These are phyloP conservation scores for Caenorhabditis parvicauda DNA, from an alignment of 2,888 invertebrate species.

Conservation along the genomic window DNA sequence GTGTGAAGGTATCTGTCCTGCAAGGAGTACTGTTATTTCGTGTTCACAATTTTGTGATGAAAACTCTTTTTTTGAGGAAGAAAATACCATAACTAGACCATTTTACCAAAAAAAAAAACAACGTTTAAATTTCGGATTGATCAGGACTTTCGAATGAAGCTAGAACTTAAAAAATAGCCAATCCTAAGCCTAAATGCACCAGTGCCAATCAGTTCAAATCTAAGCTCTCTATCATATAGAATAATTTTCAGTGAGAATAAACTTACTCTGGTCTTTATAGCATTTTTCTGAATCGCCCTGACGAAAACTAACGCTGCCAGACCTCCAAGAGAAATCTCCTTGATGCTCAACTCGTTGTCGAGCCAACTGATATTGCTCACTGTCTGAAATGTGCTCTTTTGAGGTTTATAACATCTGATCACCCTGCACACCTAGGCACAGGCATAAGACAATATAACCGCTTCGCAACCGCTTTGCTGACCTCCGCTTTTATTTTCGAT, in stretches of 20 bases:
- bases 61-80: too few relatives aligned
- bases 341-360: conserved; percentile 80
- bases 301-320: conserved; percentile 90
- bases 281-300: conserved; percentile 93
- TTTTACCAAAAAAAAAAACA: too few relatives aligned
- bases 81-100: too few relatives aligned
- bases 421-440: too few relatives aligned
- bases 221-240: background rate
- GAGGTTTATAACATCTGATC: too few relatives aligned
- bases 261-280: conserved; percentile 82
- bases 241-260: background rate
- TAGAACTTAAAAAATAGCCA: background rate
- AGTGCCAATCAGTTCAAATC: too few relatives aligned
- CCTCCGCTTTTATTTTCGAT: too few relatives aligned
- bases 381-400: conserved; percentile 69
- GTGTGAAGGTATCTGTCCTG: conserved; percentile 80
- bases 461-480: too few relatives aligned
- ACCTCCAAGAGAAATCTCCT: conserved; percentile 90
- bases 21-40: conserved; percentile 12
- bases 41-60: conserved; percentile 1
- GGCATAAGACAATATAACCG: too few relatives aligned
- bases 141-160: background rate
- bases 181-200: too few relatives aligned
- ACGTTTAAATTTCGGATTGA: too few relatives aligned
- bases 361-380: conserved; percentile 82